Percentiles rank a stretch among this genome's conserved stretches.
Conservation (phyloP, 2,888 invertebrate genomes). For the Gymnoscelis rufifasciata region DNA sequence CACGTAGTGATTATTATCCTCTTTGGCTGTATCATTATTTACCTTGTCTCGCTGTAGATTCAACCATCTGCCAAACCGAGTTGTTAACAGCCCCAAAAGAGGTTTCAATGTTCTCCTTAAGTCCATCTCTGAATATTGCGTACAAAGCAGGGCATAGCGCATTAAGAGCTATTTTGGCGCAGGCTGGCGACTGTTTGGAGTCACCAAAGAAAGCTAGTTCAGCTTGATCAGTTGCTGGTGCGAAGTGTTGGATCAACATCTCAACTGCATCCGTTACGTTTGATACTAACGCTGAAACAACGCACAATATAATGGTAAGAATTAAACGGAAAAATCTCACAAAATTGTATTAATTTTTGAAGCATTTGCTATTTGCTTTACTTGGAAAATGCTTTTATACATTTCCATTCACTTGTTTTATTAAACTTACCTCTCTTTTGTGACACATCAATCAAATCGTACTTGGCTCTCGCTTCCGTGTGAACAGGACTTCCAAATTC, state of each 20-base stretch:
- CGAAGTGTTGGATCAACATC: constrained; percentile 85
- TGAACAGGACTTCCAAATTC: constrained; percentile 77
- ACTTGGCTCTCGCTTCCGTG: constrained; percentile 61
- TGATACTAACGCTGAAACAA: constrained; percentile 81
- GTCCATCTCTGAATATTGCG: constrained; percentile 89
- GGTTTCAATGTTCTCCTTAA: constrained; percentile 88
- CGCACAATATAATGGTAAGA: no score
- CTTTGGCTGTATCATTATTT: constrained; percentile 14
- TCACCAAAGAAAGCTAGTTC: constrained; percentile 80
- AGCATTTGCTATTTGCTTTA: no score
- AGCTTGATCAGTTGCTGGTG: constrained; percentile 81
- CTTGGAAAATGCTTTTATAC: no score
- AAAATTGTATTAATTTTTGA: no score
- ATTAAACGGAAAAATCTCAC: no score
- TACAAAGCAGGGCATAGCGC: constrained; percentile 91
- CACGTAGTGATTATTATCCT: no score
- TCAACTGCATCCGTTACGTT: constrained; percentile 87
- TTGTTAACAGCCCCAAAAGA: constrained; percentile 92
- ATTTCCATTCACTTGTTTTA: no score
- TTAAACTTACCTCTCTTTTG: constrained; percentile 81
- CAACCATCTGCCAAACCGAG: constrained; percentile 93
- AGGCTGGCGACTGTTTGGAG: constrained; percentile 80
- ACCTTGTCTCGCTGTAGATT: constrained; percentile 92
- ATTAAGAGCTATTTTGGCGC: constrained; percentile 86
- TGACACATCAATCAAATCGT: constrained; percentile 75